Percentiles rank a stretch among this genome's conserved stretches.
phyloP scores from a whole-genome alignment of 2,797 vertebrate species.

The Microchirus variegatus region DNA sequence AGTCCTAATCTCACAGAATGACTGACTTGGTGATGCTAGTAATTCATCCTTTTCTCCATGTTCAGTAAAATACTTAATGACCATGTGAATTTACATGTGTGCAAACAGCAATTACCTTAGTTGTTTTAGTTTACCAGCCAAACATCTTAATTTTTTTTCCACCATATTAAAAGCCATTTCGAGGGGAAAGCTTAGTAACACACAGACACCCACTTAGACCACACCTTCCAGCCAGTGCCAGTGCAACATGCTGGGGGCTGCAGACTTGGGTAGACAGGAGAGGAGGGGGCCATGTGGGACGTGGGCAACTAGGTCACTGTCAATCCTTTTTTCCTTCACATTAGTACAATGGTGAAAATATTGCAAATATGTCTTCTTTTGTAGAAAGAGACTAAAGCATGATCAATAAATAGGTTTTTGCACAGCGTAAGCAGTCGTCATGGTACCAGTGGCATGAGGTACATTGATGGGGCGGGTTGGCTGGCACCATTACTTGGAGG shows the following conservation, averaged over 20 bases:
- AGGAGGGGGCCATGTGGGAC: slow-evolving; percentile 48
- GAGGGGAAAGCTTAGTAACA: slow-evolving; percentile 19
- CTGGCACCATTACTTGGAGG: slow-evolving; percentile 47
- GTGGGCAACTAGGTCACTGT: slow-evolving; percentile 76
- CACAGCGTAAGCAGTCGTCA: slow-evolving; percentile 62
- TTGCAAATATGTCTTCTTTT: background rate
- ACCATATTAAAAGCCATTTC: slow-evolving; percentile 20
- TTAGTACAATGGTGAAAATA: background rate
- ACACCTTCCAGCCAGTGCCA: slow-evolving; percentile 51
- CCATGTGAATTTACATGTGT: too few relatives aligned
- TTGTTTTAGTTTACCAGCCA: background rate
- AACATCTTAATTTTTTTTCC: slow-evolving; percentile 5
- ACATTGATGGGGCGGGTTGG: slow-evolving; percentile 51
- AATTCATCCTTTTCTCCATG: too few relatives aligned
- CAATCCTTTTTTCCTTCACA: slow-evolving; percentile 48
- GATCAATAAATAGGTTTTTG: slow-evolving; percentile 36
- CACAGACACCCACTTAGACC: slow-evolving; percentile 50
- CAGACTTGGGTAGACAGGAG: slow-evolving; percentile 49
- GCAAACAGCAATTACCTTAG: background rate
- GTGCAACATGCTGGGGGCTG: slow-evolving; percentile 45
- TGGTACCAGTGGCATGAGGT: slow-evolving; percentile 68
- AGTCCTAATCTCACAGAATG: too few relatives aligned
- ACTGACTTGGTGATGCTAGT: too few relatives aligned
- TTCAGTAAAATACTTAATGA: too few relatives aligned
- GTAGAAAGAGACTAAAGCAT: background rate